phyloP scores from a whole-genome alignment of 2,797 vertebrate species.

The Rhincodon typus region DNA sequence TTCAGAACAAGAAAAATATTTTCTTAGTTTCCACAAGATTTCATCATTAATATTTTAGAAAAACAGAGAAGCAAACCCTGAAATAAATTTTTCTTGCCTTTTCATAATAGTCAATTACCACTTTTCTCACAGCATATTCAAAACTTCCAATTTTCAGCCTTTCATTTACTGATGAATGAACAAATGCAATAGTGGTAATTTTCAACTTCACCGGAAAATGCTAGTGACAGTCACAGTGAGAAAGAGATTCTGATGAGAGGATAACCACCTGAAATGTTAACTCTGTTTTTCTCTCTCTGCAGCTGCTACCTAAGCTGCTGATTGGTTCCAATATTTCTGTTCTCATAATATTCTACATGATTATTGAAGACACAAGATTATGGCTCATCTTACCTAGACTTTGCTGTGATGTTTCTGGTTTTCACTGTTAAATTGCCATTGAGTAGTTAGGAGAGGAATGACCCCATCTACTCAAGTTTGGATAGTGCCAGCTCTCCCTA shows the following conservation, averaged over 20 bases:
- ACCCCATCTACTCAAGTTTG: background rate
- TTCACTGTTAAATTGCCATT: background rate
- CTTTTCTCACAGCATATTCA: no score
- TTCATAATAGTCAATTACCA: background rate
- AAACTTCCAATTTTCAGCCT: background rate
- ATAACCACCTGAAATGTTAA: background rate
- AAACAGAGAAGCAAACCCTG: constrained; percentile 21
- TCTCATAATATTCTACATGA: background rate
- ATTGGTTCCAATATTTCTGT: background rate
- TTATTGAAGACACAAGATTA: background rate
- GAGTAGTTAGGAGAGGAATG: background rate
- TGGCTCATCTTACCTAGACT: background rate
- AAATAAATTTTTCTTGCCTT: background rate
- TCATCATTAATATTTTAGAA: constrained; percentile 30
- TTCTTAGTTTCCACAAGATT: constrained; percentile 23
- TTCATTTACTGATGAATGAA: background rate
- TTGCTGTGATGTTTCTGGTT: background rate
- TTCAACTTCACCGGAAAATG: no score
- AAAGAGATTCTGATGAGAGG: background rate
- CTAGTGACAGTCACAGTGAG: background rate
- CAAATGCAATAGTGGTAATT: no score
- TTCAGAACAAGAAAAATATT: no score
- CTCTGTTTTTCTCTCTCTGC: background rate
- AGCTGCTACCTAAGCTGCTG: background rate
- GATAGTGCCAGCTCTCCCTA: background rate